A percentile compares a stretch with the other conserved stretches of the same genome.
These are phyloP conservation scores for Ostrea denselamellosa DNA, from an alignment of 1,140 invertebrate species.

Conservation along the genomic window DNA sequence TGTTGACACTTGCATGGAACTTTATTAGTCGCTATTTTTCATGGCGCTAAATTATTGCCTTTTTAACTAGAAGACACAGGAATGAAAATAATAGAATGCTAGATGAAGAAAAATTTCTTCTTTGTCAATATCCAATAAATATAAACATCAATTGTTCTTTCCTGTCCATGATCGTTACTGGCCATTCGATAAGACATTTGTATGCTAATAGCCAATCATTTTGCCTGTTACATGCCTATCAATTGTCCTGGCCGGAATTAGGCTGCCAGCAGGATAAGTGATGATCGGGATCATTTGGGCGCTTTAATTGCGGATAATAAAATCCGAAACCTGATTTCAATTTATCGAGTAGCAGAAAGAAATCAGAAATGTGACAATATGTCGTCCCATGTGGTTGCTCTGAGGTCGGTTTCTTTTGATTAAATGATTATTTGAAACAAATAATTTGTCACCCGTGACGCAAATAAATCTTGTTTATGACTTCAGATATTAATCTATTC, in stretches of 20 bases:
- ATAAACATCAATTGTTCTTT: slow-evolving; percentile 37
- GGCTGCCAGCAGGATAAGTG: slow-evolving; percentile 54
- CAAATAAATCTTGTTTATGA: slow-evolving; percentile 47
- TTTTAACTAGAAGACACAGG: neutral
- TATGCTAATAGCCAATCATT: slow-evolving; percentile 63
- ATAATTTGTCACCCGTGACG: slow-evolving; percentile 55
- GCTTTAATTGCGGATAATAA: slow-evolving; percentile 60
- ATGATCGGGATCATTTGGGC: slow-evolving; percentile 57
- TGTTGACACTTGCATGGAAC: neutral
- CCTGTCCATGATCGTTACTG: neutral
- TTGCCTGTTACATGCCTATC: slow-evolving; percentile 55
- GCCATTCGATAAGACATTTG: slow-evolving; percentile 56
- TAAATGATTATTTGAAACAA: slow-evolving; percentile 58
- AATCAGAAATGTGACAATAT: slow-evolving; percentile 56
- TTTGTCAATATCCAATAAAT: slow-evolving; percentile 35
- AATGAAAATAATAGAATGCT: neutral
- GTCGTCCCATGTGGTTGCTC: slow-evolving; percentile 50
- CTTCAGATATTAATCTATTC: neutral
- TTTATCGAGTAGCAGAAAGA: slow-evolving; percentile 57
- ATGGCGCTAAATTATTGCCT: neutral
- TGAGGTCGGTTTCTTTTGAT: slow-evolving; percentile 52
- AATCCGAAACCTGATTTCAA: slow-evolving; percentile 62
- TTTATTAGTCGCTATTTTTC: neutral
- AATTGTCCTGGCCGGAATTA: slow-evolving; percentile 56
- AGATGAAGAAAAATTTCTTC: slow-evolving; percentile 23